A percentile compares a stretch with the other conserved stretches of the same genome.
These are phyloP conservation scores for Zygaena filipendulae DNA, from an alignment of 2,888 invertebrate genomes.

Conservation along the genomic window DNA sequence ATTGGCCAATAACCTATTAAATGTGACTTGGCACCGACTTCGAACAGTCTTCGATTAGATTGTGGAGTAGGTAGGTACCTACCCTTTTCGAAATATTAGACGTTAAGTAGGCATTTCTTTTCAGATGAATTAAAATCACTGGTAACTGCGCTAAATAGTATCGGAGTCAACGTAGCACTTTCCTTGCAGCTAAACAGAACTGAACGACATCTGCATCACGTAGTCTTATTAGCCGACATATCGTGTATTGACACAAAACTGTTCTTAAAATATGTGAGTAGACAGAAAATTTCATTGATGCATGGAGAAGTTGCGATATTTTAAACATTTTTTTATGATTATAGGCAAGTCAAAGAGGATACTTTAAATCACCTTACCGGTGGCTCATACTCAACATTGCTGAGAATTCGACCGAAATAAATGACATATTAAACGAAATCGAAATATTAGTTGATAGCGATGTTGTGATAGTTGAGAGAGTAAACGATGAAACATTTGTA, in stretches of 20 bases:
- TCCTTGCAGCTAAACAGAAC: slow-evolving; percentile 36
- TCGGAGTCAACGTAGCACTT: slow-evolving; percentile 23
- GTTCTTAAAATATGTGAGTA: slow-evolving; percentile 35
- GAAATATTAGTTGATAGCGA: slow-evolving; percentile 60
- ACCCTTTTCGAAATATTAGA: slow-evolving; percentile 5
- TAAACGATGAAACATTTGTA: slow-evolving; percentile 21
- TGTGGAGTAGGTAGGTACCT: no score
- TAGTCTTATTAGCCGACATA: slow-evolving; percentile 42
- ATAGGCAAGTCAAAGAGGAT: slow-evolving; percentile 46
- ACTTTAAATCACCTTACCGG: slow-evolving; percentile 59
- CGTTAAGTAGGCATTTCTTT: slow-evolving; percentile 11
- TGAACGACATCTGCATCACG: slow-evolving; percentile 34
- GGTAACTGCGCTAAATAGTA: slow-evolving; percentile 22
- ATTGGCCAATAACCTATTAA: no score
- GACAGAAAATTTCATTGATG: slow-evolving; percentile 10
- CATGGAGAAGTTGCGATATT: slow-evolving; percentile 1
- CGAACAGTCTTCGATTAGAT: no score
- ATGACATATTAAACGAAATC: slow-evolving; percentile 20
- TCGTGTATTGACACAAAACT: slow-evolving; percentile 29
- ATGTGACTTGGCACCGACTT: no score
- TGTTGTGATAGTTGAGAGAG: slow-evolving; percentile 39
- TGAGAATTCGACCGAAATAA: no score
- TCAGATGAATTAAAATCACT: slow-evolving; percentile 30
- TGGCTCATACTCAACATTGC: slow-evolving; percentile 55
- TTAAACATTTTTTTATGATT: slow-evolving; percentile 1